Conservation (phyloP, 2,888 invertebrate genomes). For the Athalia rosae region DNA sequence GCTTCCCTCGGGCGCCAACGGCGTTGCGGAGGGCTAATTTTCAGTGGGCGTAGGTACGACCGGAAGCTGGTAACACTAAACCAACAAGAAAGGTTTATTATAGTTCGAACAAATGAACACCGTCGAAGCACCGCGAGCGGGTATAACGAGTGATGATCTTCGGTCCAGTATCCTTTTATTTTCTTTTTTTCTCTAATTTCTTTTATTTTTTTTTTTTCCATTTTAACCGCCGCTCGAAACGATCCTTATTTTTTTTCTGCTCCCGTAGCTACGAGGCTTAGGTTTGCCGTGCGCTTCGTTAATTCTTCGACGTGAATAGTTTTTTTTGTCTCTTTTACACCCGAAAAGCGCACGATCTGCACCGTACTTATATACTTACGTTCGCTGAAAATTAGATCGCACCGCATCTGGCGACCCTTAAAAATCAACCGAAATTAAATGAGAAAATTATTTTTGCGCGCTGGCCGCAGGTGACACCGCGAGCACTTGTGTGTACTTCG, state of each 20-base stretch:
- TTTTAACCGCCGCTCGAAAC: slow-evolving; percentile 33
- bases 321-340: too few relatives aligned
- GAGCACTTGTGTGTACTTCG: neutral
- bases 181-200: too few relatives aligned
- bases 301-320: neutral
- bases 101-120: slow-evolving; percentile 37
- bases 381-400: too few relatives aligned
- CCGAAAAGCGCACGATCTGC: too few relatives aligned
- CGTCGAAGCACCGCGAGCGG: slow-evolving; percentile 27
- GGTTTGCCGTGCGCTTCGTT: neutral
- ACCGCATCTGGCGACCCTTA: neutral
- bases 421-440: slow-evolving; percentile 28
- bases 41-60: slow-evolving; percentile 31
- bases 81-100: slow-evolving; percentile 24
- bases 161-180: slow-evolving; percentile 31
- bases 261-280: neutral
- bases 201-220: too few relatives aligned
- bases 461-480: slow-evolving; percentile 49
- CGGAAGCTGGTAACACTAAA: slow-evolving; percentile 44
- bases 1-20: neutral
- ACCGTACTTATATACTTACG: too few relatives aligned
- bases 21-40: slow-evolving; percentile 17
- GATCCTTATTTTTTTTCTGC: slow-evolving; percentile 2
- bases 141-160: slow-evolving; percentile 46
- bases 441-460: slow-evolving; percentile 48